Conservation (phyloP, 2,113 vertebrate species). For the Suricata suricatta region DNA sequence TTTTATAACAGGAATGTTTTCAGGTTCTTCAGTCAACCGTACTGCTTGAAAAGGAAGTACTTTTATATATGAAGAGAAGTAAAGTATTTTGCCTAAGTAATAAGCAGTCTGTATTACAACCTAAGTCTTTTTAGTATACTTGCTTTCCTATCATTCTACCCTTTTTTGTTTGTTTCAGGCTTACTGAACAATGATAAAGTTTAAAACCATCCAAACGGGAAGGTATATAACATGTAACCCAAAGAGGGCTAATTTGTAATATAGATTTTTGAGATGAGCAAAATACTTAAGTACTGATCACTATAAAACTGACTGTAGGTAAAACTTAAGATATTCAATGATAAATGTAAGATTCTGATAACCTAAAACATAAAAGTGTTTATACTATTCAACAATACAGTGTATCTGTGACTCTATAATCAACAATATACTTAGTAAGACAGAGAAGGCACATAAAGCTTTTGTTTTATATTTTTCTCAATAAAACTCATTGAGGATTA, state of each 20-base stretch:
- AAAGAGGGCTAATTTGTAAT: not conserved
- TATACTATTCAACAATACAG: constrained; percentile 2
- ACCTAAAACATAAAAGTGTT: not conserved
- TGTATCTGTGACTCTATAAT: not conserved
- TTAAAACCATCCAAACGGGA: constrained; percentile 1
- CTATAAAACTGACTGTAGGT: not conserved
- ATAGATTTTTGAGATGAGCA: constrained; percentile 21
- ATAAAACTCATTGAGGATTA: not conserved
- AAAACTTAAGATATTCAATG: constrained; percentile 25
- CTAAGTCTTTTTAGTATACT: not conserved
- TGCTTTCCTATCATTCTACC: not conserved
- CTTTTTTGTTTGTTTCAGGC: not conserved
- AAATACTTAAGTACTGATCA: not conserved
- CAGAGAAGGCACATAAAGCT: not conserved
- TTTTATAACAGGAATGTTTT: not conserved
- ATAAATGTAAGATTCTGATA: constrained; percentile 8
- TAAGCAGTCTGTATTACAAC: not conserved
- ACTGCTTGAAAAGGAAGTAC: not conserved
- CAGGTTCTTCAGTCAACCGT: not conserved
- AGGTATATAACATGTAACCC: not conserved
- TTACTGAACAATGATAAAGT: constrained; percentile 30
- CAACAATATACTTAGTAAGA: not conserved
- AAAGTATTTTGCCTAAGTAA: not conserved
- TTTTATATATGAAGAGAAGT: constrained; percentile 8
- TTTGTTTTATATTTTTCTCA: constrained; percentile 19